Evolutionary conservation across 2,113 vertebrate species (phyloP).

Genomic region (Eublepharis macularius): DNA sequence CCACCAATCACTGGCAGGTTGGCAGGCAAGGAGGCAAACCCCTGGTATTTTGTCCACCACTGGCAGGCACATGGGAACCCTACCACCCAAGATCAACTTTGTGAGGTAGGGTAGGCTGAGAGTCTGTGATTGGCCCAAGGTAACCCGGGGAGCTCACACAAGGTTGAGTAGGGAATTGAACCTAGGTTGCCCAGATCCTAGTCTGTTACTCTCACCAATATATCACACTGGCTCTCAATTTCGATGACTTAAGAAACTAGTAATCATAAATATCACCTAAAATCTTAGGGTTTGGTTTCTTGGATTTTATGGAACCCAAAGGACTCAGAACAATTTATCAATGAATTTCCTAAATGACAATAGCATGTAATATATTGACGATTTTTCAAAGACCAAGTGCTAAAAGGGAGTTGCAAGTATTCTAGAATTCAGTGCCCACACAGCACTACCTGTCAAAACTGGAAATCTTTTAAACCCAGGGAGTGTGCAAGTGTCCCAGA

Average conservation of each 20-base stretch:
- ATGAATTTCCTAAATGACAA: constrained; percentile 34
- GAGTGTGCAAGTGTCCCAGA: neutral
- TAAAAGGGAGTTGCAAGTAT: neutral
- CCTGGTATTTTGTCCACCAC: too few species aligned
- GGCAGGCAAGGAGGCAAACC: too few species aligned
- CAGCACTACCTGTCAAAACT: neutral
- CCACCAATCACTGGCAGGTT: too few species aligned
- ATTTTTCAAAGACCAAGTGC: constrained; percentile 1
- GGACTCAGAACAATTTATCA: constrained; percentile 23
- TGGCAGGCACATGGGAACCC: too few species aligned
- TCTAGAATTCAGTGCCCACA: neutral
- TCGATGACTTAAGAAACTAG: constrained; percentile 7
- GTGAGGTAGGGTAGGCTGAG: too few species aligned
- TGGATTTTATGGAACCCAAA: constrained; percentile 25
- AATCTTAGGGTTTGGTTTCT: constrained; percentile 31
- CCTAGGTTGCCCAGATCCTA: too few species aligned
- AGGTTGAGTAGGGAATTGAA: too few species aligned
- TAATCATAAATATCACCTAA: constrained; percentile 30
- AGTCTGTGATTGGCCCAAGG: too few species aligned
- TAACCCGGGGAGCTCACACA: too few species aligned
- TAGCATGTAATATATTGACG: constrained; percentile 18
- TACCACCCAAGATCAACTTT: too few species aligned
- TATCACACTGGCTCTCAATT: neutral
- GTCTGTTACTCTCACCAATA: too few species aligned
- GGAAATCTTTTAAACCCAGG: neutral